phyloP scores from a whole-genome alignment of 2,113 vertebrate genomes.

The Syrrhaptes paradoxus region DNA sequence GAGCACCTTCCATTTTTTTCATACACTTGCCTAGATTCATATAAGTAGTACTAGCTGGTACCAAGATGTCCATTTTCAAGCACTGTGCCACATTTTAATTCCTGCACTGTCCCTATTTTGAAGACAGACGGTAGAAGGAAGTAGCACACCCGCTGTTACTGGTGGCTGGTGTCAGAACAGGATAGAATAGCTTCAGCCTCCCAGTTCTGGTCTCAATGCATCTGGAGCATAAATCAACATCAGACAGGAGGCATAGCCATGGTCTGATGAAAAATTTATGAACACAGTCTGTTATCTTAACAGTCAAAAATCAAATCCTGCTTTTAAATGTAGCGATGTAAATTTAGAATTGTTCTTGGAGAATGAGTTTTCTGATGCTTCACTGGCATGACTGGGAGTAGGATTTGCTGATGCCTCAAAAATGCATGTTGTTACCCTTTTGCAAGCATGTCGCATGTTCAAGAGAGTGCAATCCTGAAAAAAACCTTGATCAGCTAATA shows the following conservation, averaged over 20 bases:
- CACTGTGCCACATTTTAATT: background rate
- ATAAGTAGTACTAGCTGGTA: background rate
- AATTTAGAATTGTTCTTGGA: background rate
- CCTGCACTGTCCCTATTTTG: background rate
- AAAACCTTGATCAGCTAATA: background rate
- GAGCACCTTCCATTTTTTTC: background rate
- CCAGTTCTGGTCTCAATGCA: background rate
- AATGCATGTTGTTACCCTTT: background rate
- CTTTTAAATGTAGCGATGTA: background rate
- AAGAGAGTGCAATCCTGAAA: background rate
- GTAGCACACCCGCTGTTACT: background rate
- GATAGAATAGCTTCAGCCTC: background rate
- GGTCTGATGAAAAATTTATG: background rate
- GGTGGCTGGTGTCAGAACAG: background rate
- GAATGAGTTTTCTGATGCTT: background rate
- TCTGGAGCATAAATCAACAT: background rate
- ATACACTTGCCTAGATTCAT: background rate
- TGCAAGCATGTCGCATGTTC: conserved; percentile 28
- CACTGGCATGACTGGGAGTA: background rate
- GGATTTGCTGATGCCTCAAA: background rate
- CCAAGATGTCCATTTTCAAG: background rate
- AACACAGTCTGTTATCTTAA: background rate
- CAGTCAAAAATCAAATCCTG: background rate
- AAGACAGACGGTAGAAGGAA: background rate
- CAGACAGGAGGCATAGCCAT: background rate